Evolutionary conservation across 2,888 invertebrate species (phyloP).

Genomic region (Napeogenes inachia): DNA sequence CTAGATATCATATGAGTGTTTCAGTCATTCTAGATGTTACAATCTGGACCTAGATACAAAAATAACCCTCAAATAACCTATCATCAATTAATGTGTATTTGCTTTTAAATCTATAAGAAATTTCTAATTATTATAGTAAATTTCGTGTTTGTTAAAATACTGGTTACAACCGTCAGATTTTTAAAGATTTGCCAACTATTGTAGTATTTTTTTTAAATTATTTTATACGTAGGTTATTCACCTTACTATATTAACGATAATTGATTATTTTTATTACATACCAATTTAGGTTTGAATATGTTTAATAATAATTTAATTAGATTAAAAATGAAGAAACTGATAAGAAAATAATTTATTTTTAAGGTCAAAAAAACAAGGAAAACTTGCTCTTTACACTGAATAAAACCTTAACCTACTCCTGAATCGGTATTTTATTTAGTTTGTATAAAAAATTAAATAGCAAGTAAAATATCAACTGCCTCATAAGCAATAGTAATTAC

Average conservation of each 20-base stretch:
- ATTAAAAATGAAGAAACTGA: background rate
- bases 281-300: background rate
- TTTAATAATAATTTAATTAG: background rate
- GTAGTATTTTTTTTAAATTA: too few relatives aligned
- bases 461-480: background rate
- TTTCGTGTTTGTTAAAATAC: too few relatives aligned
- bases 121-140: too few relatives aligned
- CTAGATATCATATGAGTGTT: slow-evolving; percentile 21
- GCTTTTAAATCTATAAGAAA: too few relatives aligned
- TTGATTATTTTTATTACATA: too few relatives aligned
- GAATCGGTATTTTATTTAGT: slow-evolving; percentile 12
- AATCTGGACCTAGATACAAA: too few relatives aligned
- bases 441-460: background rate
- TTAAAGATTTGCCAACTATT: too few relatives aligned
- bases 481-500: background rate
- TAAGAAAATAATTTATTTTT: background rate
- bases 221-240: too few relatives aligned
- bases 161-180: too few relatives aligned
- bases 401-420: slow-evolving; percentile 27
- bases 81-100: too few relatives aligned
- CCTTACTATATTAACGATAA: too few relatives aligned
- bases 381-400: slow-evolving; percentile 16
- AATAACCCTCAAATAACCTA: too few relatives aligned
- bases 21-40: background rate
- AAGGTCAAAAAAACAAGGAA: slow-evolving; percentile 9